Percentiles rank a stretch among this genome's conserved stretches.
Conservation (phyloP, 2,888 invertebrate genomes). For the Merodon equestris region DNA sequence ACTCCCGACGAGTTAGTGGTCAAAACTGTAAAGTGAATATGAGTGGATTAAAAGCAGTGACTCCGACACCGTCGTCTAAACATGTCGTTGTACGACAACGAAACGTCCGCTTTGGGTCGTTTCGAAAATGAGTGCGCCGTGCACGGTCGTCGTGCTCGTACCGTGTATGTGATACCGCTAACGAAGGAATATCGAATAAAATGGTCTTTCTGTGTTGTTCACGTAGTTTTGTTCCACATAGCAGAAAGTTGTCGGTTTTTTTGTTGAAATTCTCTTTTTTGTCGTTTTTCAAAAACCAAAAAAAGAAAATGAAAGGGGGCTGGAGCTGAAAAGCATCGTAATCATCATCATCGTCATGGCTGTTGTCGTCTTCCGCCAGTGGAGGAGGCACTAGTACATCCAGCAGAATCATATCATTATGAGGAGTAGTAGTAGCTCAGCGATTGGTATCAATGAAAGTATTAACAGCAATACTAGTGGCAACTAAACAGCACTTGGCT, state of each 20-base stretch:
- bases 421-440: constrained; percentile 43
- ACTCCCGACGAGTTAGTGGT: constrained; percentile 78
- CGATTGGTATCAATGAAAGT: constrained; percentile 35
- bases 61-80: constrained; percentile 50
- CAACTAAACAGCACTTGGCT: constrained; percentile 43
- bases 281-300: constrained; percentile 10
- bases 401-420: constrained; percentile 55
- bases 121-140: constrained; percentile 54
- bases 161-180: constrained; percentile 66
- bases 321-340: constrained; percentile 57
- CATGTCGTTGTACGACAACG: constrained; percentile 35
- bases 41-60: constrained; percentile 63
- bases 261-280: too few species aligned
- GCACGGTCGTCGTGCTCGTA: constrained; percentile 20
- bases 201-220: constrained; percentile 62
- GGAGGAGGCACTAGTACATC: constrained; percentile 21
- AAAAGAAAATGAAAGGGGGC: too few species aligned
- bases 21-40: constrained; percentile 70
- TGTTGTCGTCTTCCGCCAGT: constrained; percentile 19
- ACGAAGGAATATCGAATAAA: constrained; percentile 66
- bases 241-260: too few species aligned
- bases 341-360: constrained; percentile 45
- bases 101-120: constrained; percentile 45
- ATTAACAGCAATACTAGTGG: constrained; percentile 37
- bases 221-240: constrained; percentile 23